These are phyloP conservation scores for Augochlora pura DNA, from an alignment of 1,140 invertebrate species.

Conservation along the genomic window DNA sequence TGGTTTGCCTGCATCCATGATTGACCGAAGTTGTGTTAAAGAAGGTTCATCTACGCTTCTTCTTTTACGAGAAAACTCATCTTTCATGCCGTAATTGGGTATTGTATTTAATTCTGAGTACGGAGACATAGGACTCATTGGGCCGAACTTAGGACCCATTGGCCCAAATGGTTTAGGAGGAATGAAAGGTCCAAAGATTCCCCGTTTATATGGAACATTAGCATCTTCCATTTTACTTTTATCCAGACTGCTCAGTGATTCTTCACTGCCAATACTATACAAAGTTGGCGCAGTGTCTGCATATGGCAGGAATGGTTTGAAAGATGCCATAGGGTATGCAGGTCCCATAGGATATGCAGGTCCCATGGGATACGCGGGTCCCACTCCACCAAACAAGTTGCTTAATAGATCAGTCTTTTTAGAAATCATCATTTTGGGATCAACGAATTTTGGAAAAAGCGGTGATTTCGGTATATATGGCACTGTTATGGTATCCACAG, in stretches of 20 bases:
- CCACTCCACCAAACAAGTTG: slow-evolving; percentile 67
- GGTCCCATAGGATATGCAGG: neutral
- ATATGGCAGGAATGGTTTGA: slow-evolving; percentile 38
- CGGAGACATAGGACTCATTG: slow-evolving; percentile 19
- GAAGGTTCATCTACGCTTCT: slow-evolving; percentile 41
- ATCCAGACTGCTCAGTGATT: slow-evolving; percentile 1
- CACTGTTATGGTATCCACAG: slow-evolving; percentile 66
- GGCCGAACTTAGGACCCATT: slow-evolving; percentile 53
- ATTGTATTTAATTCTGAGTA: slow-evolving; percentile 12
- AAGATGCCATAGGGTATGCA: neutral
- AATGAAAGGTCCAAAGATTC: slow-evolving; percentile 56
- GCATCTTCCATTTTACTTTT: slow-evolving; percentile 19
- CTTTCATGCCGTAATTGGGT: slow-evolving; percentile 22
- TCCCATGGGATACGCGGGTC: slow-evolving; percentile 38
- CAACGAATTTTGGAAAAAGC: slow-evolving; percentile 72
- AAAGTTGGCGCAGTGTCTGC: slow-evolving; percentile 20
- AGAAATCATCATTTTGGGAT: slow-evolving; percentile 69
- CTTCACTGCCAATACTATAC: slow-evolving; percentile 24
- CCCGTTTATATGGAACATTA: slow-evolving; percentile 46
- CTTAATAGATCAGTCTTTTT: slow-evolving; percentile 71
- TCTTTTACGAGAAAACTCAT: slow-evolving; percentile 46
- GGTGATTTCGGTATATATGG: slow-evolving; percentile 71
- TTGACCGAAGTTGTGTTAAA: slow-evolving; percentile 6
- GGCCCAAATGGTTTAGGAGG: slow-evolving; percentile 50
- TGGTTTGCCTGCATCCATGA: slow-evolving; percentile 10